A percentile compares a stretch with the other conserved stretches of the same genome.
These are phyloP conservation scores for Helicoverpa zea DNA, from an alignment of 1,140 invertebrate species.

Conservation along the genomic window DNA sequence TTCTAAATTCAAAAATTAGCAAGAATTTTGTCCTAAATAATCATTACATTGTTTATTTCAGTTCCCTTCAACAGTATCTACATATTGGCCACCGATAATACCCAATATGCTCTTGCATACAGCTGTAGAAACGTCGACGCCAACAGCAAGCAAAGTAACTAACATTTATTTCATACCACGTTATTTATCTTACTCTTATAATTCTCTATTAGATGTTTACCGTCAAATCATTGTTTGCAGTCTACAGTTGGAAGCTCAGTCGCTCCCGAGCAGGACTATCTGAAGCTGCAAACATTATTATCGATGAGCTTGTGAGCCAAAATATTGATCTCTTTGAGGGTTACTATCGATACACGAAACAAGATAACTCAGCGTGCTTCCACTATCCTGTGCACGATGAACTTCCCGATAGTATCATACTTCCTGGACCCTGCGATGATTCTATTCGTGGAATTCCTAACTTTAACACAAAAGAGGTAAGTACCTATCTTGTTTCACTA, in stretches of 20 bases:
- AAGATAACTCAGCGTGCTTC: slow-evolving; percentile 73
- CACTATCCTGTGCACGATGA: slow-evolving; percentile 72
- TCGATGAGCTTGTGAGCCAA: slow-evolving; percentile 61
- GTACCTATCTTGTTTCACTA: slow-evolving; percentile 31
- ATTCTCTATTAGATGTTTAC: not conserved
- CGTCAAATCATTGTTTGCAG: slow-evolving; percentile 41
- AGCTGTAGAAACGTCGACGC: slow-evolving; percentile 63
- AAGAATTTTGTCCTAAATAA: not conserved
- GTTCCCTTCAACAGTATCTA: slow-evolving; percentile 66
- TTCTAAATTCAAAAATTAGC: not conserved
- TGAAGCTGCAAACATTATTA: slow-evolving; percentile 54
- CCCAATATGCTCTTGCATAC: slow-evolving; percentile 70
- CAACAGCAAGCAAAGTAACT: slow-evolving; percentile 72
- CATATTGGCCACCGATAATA: slow-evolving; percentile 72
- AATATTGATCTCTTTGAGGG: slow-evolving; percentile 67
- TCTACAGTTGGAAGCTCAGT: slow-evolving; percentile 79
- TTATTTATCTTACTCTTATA: slow-evolving; percentile 11
- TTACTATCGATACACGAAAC: slow-evolving; percentile 71
- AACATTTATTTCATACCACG: not conserved
- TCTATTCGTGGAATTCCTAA: slow-evolving; percentile 66
- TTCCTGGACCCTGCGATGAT: slow-evolving; percentile 70
- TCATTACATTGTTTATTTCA: slow-evolving; percentile 57
- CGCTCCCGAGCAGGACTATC: slow-evolving; percentile 65
- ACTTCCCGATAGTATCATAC: slow-evolving; percentile 56
- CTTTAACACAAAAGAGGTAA: slow-evolving; percentile 69